These are phyloP conservation scores for Sebastes kiyomatsui DNA, from an alignment of 2,797 vertebrate species.

Conservation along the genomic window DNA sequence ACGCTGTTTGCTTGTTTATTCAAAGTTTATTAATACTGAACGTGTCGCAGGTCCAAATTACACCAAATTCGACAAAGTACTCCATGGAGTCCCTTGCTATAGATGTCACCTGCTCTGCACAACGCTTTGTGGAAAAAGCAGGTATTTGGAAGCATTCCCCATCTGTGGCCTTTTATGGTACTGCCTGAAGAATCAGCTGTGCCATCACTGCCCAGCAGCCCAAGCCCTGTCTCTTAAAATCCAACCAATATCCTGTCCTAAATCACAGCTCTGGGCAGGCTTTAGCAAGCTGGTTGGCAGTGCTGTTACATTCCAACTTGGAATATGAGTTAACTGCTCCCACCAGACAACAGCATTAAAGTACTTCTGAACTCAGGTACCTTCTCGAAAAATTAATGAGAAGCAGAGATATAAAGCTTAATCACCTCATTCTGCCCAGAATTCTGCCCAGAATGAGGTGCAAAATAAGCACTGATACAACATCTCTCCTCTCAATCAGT, in stretches of 20 bases:
- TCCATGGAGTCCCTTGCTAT: no score
- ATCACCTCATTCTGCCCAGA: no score
- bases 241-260: conserved; percentile 36
- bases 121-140: not conserved
- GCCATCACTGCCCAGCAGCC: not conserved
- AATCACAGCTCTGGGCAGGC: conserved; percentile 7
- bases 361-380: not conserved
- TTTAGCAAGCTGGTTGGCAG: not conserved
- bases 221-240: conserved; percentile 1
- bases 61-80: no score
- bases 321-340: not conserved
- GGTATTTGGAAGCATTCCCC: not conserved
- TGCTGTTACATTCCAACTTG: not conserved
- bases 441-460: no score
- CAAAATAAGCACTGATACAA: not conserved
- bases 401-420: no score
- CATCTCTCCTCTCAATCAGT: not conserved
- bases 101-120: not conserved
- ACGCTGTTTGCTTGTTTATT: no score
- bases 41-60: no score
- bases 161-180: not conserved
- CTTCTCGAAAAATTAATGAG: not conserved
- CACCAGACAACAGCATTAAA: not conserved
- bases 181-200: not conserved
- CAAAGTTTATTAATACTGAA: no score